These are phyloP conservation scores for Coregonus ussuriensis DNA, from an alignment of 2,797 vertebrate genomes.

Conservation along the genomic window DNA sequence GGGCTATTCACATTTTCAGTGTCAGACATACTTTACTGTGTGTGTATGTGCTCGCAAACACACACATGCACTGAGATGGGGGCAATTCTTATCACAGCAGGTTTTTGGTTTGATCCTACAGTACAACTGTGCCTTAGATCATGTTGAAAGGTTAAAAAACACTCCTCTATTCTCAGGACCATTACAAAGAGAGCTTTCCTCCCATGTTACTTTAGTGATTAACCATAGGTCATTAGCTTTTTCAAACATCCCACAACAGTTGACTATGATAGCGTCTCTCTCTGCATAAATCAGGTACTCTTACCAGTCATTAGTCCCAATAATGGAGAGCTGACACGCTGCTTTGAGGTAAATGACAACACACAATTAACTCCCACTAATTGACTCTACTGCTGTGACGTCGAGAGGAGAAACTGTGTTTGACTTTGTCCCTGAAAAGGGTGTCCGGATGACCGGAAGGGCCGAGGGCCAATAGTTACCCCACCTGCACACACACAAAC, in stretches of 20 bases:
- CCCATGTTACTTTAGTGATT: constrained; percentile 26
- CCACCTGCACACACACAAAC: not conserved
- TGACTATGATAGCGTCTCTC: constrained; percentile 35
- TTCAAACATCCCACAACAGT: constrained; percentile 30
- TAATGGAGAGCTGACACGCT: constrained; percentile 44
- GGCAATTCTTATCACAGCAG: not conserved
- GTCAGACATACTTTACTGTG: not conserved
- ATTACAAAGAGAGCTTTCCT: constrained; percentile 10
- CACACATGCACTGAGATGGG: not conserved
- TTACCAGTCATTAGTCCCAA: constrained; percentile 51
- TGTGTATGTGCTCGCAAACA: not conserved
- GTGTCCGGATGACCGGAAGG: not conserved
- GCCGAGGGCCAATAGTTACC: too few species aligned
- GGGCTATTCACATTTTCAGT: too few species aligned
- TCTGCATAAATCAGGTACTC: constrained; percentile 27
- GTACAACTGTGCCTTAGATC: too few species aligned
- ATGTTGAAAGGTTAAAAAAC: not conserved
- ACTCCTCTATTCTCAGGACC: constrained; percentile 17
- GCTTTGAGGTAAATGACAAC: constrained; percentile 32
- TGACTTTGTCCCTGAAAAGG: constrained; percentile 16
- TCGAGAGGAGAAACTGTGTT: constrained; percentile 12
- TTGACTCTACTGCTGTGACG: constrained; percentile 28
- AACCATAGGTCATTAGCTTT: constrained; percentile 52
- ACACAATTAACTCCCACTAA: constrained; percentile 44
- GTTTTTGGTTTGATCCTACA: not conserved